Evolutionary conservation across 2,888 invertebrate species (phyloP).

Genomic region (Leptopilina drosophilae): DNA sequence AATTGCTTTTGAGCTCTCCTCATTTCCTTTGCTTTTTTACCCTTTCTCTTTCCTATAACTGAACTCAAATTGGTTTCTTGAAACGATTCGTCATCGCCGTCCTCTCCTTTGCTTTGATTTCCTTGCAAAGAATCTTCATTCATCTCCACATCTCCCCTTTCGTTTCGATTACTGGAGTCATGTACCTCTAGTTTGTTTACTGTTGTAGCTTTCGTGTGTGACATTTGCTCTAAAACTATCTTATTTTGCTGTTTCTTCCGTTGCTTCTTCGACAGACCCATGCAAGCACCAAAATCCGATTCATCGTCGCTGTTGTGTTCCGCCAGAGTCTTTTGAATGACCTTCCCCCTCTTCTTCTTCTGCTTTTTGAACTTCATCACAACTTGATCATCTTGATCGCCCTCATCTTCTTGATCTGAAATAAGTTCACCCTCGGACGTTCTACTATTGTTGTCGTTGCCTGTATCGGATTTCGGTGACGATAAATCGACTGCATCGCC

Average conservation of each 20-base stretch:
- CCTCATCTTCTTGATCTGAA: conserved; percentile 68
- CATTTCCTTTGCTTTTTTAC: conserved; percentile 68
- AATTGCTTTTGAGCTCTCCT: conserved; percentile 64
- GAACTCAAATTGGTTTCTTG: conserved; percentile 59
- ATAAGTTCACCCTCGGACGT: conserved; percentile 72
- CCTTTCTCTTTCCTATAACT: conserved; percentile 62
- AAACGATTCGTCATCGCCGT: conserved; percentile 61
- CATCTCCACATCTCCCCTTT: conserved; percentile 34
- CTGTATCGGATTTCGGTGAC: conserved; percentile 52
- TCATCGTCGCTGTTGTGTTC: conserved; percentile 68
- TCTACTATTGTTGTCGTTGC: conserved; percentile 60
- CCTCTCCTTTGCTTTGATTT: conserved; percentile 62
- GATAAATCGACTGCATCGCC: conserved; percentile 51
- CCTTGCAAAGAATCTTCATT: conserved; percentile 54
- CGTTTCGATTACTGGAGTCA: conserved; percentile 14
- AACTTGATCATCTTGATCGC: conserved; percentile 56
- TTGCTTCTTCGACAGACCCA: conserved; percentile 75
- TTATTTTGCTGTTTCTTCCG: conserved; percentile 72
- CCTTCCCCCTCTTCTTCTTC: conserved; percentile 68
- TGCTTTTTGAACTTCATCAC: conserved; percentile 61
- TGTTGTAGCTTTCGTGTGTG: conserved; percentile 46
- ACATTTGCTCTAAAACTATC: conserved; percentile 58
- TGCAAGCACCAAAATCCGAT: conserved; percentile 66
- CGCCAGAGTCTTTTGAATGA: conserved; percentile 58
- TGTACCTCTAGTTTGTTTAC: conserved; percentile 42